Evolutionary conservation across 2,113 vertebrate genomes (phyloP).

Genomic region (Neolamprologus caudopunctatus): DNA sequence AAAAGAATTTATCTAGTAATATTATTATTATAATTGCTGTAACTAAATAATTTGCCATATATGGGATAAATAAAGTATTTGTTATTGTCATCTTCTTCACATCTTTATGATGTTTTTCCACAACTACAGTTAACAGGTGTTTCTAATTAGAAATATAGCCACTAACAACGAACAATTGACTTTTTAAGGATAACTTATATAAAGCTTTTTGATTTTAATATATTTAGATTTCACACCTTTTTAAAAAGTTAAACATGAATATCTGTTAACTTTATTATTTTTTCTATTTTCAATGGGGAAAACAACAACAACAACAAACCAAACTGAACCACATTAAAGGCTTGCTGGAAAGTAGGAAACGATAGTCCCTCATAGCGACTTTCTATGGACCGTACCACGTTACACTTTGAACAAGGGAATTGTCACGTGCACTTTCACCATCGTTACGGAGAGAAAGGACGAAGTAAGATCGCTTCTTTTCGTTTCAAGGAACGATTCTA

Average conservation of each 20-base stretch:
- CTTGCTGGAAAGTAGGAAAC: not conserved
- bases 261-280: not conserved
- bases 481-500: not conserved
- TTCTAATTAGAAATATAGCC: not conserved
- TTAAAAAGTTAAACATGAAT: not conserved
- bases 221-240: not conserved
- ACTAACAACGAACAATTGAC: accelerated
- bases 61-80: not conserved
- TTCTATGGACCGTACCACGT: constrained; percentile 16
- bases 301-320: not conserved
- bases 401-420: not conserved
- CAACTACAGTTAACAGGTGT: not conserved
- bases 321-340: not conserved
- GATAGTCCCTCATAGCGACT: not conserved
- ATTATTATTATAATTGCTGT: not conserved
- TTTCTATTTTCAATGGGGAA: not conserved
- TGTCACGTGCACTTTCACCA: not conserved
- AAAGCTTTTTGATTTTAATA: not conserved
- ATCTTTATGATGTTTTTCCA: not conserved
- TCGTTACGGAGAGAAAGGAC: not conserved
- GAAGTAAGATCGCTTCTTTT: not conserved
- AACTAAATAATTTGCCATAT: not conserved
- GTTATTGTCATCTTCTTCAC: not conserved
- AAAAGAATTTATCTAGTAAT: not conserved
- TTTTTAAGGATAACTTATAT: not conserved